Evolutionary conservation across 2,888 invertebrate species (phyloP).

Genomic region (Lochmaea capreae): DNA sequence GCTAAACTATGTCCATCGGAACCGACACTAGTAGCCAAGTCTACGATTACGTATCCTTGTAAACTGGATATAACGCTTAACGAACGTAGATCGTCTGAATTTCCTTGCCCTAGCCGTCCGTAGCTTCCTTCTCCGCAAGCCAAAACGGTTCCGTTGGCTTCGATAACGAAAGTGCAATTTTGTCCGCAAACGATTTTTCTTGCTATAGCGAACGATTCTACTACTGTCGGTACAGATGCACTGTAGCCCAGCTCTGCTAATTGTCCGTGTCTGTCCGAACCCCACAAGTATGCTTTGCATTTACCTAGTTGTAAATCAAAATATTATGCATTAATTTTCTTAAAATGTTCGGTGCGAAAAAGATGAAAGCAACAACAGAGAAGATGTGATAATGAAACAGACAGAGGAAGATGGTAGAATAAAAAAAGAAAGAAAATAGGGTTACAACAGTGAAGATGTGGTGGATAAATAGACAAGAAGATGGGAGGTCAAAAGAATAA

Average conservation of each 20-base stretch:
- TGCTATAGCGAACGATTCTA: constrained; percentile 67
- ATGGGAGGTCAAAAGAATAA: no score
- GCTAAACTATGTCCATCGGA: constrained; percentile 76
- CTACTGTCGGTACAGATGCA: constrained; percentile 63
- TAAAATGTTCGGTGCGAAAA: no score
- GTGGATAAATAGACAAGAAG: no score
- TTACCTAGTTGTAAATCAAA: constrained; percentile 53
- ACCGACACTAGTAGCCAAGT: constrained; percentile 73
- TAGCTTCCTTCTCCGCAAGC: constrained; percentile 76
- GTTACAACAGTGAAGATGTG: no score
- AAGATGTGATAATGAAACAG: no score
- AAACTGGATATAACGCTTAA: constrained; percentile 71
- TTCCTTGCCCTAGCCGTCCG: constrained; percentile 72
- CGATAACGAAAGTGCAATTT: constrained; percentile 74
- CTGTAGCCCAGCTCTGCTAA: constrained; percentile 68
- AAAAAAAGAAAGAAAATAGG: no score
- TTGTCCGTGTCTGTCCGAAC: constrained; percentile 74
- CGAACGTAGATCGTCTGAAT: constrained; percentile 72
- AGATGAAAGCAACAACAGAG: no score
- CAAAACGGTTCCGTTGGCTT: constrained; percentile 71
- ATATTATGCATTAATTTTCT: no score
- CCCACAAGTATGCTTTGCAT: constrained; percentile 73
- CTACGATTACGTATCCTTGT: constrained; percentile 74
- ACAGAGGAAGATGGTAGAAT: no score
- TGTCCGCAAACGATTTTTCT: constrained; percentile 74